These are phyloP conservation scores for human DNA, from an alignment of 2,113 vertebrate genomes.

Conservation along the genomic window GRCh38 chr5:61354501-61355000, in stretches of 20 bases:
- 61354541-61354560: constrained; percentile 25
- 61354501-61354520: constrained; percentile 68
- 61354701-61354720: constrained; percentile 21
- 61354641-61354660: constrained; percentile 28
- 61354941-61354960: constrained; percentile 32
- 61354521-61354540: constrained; percentile 64
- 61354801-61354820: neutral
- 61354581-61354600: constrained; percentile 63
- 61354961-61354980: constrained; percentile 19
- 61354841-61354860: neutral
- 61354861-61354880: constrained; percentile 12
- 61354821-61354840: neutral
- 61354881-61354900: constrained; percentile 23
- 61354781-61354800: neutral
- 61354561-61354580: constrained; percentile 51
- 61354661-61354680: constrained; percentile 38
- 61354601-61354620: constrained; percentile 49
- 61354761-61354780: constrained; percentile 48
- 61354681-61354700: neutral
- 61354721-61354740: neutral
- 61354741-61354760: neutral
- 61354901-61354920: neutral
- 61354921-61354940: constrained; percentile 17
- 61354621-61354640: constrained; percentile 38
- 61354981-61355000: neutral